phyloP scores from a whole-genome alignment of 53 echinoderm and acorn worm genomes.

The Luidia sarsii region DNA sequence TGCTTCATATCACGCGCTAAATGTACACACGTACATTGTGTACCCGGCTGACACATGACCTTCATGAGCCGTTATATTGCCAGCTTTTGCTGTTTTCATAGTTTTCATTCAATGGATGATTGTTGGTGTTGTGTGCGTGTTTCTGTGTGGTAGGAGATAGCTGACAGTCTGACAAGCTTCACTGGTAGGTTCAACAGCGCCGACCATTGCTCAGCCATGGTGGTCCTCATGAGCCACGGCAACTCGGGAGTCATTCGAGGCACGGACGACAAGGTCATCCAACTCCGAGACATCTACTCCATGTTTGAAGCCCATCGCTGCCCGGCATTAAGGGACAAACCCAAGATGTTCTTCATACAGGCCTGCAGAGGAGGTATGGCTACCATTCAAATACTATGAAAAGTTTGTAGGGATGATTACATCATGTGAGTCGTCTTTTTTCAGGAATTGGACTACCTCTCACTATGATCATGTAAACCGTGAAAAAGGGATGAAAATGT shows the following conservation, averaged over 20 bases:
- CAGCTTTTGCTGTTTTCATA: too few relatives aligned
- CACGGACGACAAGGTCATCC: conserved; percentile 22
- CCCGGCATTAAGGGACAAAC: conserved; percentile 37
- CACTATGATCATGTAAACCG: too few relatives aligned
- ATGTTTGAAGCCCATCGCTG: conserved; percentile 47
- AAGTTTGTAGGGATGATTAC: neutral
- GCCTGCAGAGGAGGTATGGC: conserved; percentile 52
- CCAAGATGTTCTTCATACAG: conserved; percentile 54
- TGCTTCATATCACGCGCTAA: too few relatives aligned
- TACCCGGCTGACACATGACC: too few relatives aligned
- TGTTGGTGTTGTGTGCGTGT: too few relatives aligned
- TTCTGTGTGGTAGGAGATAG: conserved; percentile 19
- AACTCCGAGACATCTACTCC: conserved; percentile 39
- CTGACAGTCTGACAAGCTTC: conserved; percentile 11
- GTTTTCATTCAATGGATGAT: too few relatives aligned
- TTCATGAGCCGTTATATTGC: too few relatives aligned
- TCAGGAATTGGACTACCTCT: too few relatives aligned
- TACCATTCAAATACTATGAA: too few relatives aligned
- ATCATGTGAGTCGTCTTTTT: neutral
- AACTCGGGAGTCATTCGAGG: conserved; percentile 37
- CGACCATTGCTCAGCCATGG: conserved; percentile 21
- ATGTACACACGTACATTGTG: too few relatives aligned
- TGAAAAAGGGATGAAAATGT: too few relatives aligned
- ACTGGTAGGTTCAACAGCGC: neutral
- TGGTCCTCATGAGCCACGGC: conserved; percentile 55